Percentiles rank a stretch among this genome's conserved stretches.
Evolutionary conservation across 1,140 invertebrate species (phyloP).

Genomic region (Eriosoma lanigerum): DNA sequence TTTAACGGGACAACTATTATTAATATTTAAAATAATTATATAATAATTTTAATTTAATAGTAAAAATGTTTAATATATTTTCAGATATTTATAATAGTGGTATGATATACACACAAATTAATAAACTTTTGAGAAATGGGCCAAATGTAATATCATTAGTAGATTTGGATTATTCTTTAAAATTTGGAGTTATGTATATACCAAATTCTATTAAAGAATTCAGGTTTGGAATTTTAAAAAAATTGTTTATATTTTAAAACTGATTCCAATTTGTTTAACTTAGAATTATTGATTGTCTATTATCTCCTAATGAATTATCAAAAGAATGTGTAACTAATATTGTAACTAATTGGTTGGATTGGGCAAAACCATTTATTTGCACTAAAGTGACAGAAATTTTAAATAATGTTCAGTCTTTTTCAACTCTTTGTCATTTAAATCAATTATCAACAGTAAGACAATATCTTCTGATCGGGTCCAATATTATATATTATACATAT

Average conservation of each 20-base stretch:
- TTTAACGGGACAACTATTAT: no score
- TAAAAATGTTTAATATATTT: no score
- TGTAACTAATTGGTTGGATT: constrained; percentile 40
- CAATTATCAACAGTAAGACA: constrained; percentile 16
- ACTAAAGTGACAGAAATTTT: constrained; percentile 33
- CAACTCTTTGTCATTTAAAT: constrained; percentile 34
- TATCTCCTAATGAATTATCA: constrained; percentile 17
- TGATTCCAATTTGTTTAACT: background rate
- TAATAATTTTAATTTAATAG: no score
- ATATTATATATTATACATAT: background rate
- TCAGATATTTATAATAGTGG: constrained; percentile 29
- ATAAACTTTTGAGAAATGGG: background rate
- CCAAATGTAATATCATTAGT: constrained; percentile 40
- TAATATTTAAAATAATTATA: no score
- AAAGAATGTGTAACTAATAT: constrained; percentile 34
- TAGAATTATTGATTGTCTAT: background rate
- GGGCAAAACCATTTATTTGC: constrained; percentile 38
- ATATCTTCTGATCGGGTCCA: no score
- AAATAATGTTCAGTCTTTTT: constrained; percentile 1
- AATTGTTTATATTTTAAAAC: background rate
- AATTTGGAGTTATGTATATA: constrained; percentile 39
- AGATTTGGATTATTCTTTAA: constrained; percentile 44
- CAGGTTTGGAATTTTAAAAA: constrained; percentile 3
- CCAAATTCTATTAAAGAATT: constrained; percentile 33
- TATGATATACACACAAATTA: constrained; percentile 12